These are phyloP conservation scores for Dolichomitus sp. DNA, from an alignment of 2,888 invertebrate species.

Conservation along the genomic window DNA sequence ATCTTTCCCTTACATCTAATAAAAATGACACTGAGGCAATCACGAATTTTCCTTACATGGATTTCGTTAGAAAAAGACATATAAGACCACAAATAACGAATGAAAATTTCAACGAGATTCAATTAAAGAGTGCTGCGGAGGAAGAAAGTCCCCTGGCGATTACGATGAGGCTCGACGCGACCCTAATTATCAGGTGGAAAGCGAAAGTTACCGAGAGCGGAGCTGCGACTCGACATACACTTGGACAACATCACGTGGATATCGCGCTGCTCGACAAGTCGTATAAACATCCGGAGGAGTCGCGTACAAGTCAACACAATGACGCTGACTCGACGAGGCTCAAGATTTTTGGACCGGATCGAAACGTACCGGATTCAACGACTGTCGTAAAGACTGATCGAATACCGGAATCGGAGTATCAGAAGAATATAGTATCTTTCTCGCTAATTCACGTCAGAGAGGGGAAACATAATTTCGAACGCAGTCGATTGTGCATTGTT, in stretches of 20 bases:
- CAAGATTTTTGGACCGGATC: conserved; percentile 84
- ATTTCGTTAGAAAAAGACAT: conserved; percentile 86
- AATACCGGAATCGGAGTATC: conserved; percentile 74
- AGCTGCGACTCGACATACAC: conserved; percentile 87
- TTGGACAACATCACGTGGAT: conserved; percentile 91
- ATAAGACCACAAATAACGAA: conserved; percentile 74
- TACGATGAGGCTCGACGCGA: conserved; percentile 80
- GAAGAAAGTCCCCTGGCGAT: conserved; percentile 68
- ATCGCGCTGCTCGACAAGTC: conserved; percentile 88
- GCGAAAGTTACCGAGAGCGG: conserved; percentile 87
- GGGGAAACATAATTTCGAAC: conserved; percentile 89
- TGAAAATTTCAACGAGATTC: conserved; percentile 71
- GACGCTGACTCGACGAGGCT: conserved; percentile 78
- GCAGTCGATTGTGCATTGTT: conserved; percentile 89
- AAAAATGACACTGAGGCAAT: conserved; percentile 74
- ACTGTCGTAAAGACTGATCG: conserved; percentile 58
- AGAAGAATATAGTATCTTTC: conserved; percentile 79
- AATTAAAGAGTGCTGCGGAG: conserved; percentile 65
- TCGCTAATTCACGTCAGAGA: conserved; percentile 77
- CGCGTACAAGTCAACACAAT: conserved; percentile 75
- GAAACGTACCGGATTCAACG: conserved; percentile 83
- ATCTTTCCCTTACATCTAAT: conserved; percentile 80
- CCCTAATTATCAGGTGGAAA: conserved; percentile 87
- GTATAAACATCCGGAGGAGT: conserved; percentile 86
- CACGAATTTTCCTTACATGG: conserved; percentile 84